These are phyloP conservation scores for Drosophila rhopaloa DNA, from an alignment of 1,140 invertebrate genomes.

Conservation along the genomic window DNA sequence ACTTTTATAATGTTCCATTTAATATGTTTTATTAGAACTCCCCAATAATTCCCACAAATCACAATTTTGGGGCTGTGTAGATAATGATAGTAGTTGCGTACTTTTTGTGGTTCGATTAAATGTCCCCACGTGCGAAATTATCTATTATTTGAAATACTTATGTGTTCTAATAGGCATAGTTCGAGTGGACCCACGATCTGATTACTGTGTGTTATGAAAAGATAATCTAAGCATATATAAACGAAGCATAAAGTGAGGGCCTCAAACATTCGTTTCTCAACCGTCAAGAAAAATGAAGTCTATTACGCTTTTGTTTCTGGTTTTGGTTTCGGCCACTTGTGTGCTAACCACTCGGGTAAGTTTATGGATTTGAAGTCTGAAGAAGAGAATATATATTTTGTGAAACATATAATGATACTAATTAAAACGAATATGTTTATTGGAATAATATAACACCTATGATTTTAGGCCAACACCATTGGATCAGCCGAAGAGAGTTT, in stretches of 20 bases:
- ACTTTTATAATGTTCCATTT: too few relatives aligned
- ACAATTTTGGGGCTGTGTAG: not conserved
- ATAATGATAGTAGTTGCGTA: not conserved
- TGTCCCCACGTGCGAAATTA: not conserved
- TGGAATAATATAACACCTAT: too few relatives aligned
- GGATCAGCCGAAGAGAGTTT: not conserved
- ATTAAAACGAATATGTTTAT: too few relatives aligned
- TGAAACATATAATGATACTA: too few relatives aligned
- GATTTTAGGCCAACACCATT: not conserved
- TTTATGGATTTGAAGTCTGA: not conserved
- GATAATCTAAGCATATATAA: not conserved
- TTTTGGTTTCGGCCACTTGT: not conserved
- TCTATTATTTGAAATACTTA: not conserved
- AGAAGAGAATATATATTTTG: too few relatives aligned
- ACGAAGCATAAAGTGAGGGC: not conserved
- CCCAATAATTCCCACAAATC: too few relatives aligned
- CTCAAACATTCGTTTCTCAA: not conserved
- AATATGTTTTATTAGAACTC: too few relatives aligned
- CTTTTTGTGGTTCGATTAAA: not conserved
- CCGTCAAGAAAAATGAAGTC: not conserved
- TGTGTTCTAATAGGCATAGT: not conserved
- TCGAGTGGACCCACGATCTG: not conserved
- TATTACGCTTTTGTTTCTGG: not conserved
- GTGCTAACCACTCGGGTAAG: not conserved
- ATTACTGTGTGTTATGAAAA: not conserved